phyloP scores from a whole-genome alignment of 2,888 invertebrate species.

The Osedax frankpressi region DNA sequence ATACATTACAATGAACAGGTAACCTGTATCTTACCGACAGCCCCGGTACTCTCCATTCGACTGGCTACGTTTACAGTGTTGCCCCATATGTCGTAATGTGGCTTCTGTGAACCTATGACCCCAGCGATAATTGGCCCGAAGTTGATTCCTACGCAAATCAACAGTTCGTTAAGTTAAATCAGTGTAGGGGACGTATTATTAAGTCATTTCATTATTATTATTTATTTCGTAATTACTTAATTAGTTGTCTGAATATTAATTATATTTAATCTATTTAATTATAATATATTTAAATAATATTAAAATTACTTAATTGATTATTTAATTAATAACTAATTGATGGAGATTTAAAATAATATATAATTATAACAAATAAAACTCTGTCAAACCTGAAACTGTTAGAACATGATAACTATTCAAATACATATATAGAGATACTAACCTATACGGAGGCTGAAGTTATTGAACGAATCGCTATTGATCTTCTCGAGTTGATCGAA shows the following conservation, averaged over 20 bases:
- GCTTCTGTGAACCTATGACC: slow-evolving; percentile 83
- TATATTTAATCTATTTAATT: neutral
- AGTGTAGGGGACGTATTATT: too few species aligned
- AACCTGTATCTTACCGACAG: slow-evolving; percentile 61
- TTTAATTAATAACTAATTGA: too few species aligned
- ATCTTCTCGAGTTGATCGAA: slow-evolving; percentile 68
- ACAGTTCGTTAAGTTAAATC: too few species aligned
- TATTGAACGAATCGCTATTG: slow-evolving; percentile 78
- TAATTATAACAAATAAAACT: too few species aligned
- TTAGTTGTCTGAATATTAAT: neutral
- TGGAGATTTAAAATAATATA: too few species aligned
- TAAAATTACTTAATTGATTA: neutral
- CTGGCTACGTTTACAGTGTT: slow-evolving; percentile 94
- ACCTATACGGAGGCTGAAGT: slow-evolving; percentile 78
- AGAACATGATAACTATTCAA: too few species aligned
- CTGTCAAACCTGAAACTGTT: too few species aligned
- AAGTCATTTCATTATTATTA: too few species aligned
- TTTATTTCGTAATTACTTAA: too few species aligned
- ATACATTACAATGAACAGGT: neutral
- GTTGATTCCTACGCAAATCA: slow-evolving; percentile 60
- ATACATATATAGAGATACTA: slow-evolving; percentile 23
- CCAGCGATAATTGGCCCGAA: slow-evolving; percentile 90
- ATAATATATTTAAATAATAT: neutral
- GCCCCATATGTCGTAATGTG: slow-evolving; percentile 81
- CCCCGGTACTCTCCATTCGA: slow-evolving; percentile 89